Base-by-base conservation (phyloP, 2,888 invertebrate species). In the Caenorhabditis doughertyi region DNA sequence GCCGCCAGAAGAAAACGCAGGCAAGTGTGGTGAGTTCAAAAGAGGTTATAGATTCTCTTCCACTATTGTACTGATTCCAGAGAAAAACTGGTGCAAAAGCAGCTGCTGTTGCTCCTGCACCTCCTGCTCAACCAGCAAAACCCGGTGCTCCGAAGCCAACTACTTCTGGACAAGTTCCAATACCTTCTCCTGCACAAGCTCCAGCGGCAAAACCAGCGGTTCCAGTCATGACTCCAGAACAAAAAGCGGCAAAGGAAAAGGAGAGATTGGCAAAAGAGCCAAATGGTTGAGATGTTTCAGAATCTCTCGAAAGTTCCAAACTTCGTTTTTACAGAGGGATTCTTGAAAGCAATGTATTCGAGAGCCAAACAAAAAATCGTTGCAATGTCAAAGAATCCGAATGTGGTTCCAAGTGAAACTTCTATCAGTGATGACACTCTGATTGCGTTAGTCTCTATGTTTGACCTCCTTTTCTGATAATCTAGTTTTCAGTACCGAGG, bases 321-420 rank as follows among this genome's bases (percentile, higher is more conserved):
- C n/a, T n/a, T n/a, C n/a, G 13, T 16, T 29, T 27, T 23, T 71
- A 23, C 60, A 71, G 72, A 73, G 29, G 73, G 73, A 53, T 73
- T 73, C 47, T 64, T 73, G 32, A 62, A 55, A 32, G 73, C 53
- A 1, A 64, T 64, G 64, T 73, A 64, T 32, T 32, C 60, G 21
- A 64, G 64, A 53, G 55, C 73, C 7, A 60, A 60, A 16, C 51
- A 62, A 16, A 73, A 73, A 21, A 62, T 73, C 13, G 23, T 39
- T 32, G 44, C 42, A 18, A 73, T 73, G 64, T 51, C 60, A n/a
- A 73, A 73, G 27, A 64, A 62, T 55, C 62, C 73, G 23, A 72
- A 72, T 23, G 18, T n/a, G 3, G 64, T 47, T 49, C 23, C 47
- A 1, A 35, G 35, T 2, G 49, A 42, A 9, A 21, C 60, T 25